Conservation (phyloP, 2,888 invertebrate genomes). For the Cybosia mesomella region DNA sequence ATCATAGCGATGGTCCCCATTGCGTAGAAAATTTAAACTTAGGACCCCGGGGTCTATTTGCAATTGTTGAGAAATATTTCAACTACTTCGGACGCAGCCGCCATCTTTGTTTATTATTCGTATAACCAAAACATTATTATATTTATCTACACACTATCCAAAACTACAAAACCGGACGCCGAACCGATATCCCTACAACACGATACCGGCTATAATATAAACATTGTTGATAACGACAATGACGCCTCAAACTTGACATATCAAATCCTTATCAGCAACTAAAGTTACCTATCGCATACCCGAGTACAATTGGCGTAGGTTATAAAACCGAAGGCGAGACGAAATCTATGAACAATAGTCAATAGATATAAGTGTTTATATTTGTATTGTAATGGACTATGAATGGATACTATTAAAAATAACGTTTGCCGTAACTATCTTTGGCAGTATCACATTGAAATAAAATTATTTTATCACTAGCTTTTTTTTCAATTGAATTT, state of each 20-base stretch:
- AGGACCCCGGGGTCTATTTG: not conserved
- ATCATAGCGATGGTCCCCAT: too few species aligned
- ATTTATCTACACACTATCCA: not conserved
- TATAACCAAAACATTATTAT: not conserved
- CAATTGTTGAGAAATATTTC: not conserved
- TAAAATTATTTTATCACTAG: too few species aligned
- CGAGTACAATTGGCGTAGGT: conserved; percentile 15
- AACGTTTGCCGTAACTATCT: not conserved
- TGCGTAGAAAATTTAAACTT: too few species aligned
- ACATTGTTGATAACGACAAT: conserved; percentile 16
- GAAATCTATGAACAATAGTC: conserved; percentile 16
- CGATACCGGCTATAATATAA: conserved; percentile 5
- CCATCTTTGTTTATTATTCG: not conserved
- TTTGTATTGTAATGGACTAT: not conserved
- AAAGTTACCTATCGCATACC: conserved; percentile 15
- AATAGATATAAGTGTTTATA: conserved; percentile 7
- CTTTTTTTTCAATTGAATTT: too few species aligned
- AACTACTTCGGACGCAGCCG: not conserved
- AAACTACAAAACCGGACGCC: not conserved
- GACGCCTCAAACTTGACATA: conserved; percentile 13
- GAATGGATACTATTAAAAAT: conserved; percentile 2
- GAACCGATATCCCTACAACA: conserved; percentile 5
- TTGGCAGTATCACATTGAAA: not conserved
- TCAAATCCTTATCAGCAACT: conserved; percentile 16
- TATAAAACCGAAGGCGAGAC: conserved; percentile 21